Conservation (phyloP, 1,140 invertebrate species). For the Caenorhabditis latens region DNA sequence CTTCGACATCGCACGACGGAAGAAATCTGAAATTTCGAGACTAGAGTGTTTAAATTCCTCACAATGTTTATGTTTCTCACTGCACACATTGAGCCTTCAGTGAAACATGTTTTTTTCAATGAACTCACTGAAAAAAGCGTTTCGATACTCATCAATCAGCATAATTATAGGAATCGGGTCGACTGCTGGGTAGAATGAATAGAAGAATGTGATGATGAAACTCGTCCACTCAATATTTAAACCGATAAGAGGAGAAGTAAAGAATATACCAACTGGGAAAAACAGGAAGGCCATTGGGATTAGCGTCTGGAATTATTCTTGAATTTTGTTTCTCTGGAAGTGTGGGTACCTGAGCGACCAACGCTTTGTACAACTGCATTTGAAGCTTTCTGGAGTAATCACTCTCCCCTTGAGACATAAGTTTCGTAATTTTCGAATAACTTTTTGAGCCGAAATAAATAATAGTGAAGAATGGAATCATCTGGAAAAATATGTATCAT, state of each 20-base stretch:
- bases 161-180: not conserved
- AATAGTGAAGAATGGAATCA: not conserved
- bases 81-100: no score
- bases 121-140: not conserved
- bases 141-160: not conserved
- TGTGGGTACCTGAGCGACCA: not conserved
- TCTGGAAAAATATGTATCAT: not conserved
- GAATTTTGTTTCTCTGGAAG: not conserved
- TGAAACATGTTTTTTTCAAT: no score
- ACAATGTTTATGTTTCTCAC: no score
- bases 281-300: conserved; percentile 2
- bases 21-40: not conserved
- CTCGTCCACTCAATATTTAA: not conserved
- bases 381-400: conserved; percentile 9
- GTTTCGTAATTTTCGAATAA: not conserved
- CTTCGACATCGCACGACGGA: not conserved
- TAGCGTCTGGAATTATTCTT: not conserved
- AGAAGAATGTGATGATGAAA: not conserved
- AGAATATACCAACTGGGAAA: not conserved
- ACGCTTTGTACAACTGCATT: conserved; percentile 22
- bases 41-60: no score
- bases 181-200: not conserved
- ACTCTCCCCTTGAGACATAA: not conserved
- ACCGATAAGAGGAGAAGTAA: not conserved
- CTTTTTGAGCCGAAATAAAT: not conserved